phyloP scores from a whole-genome alignment of 2,797 vertebrate species.

The Chiloscyllium punctatum region DNA sequence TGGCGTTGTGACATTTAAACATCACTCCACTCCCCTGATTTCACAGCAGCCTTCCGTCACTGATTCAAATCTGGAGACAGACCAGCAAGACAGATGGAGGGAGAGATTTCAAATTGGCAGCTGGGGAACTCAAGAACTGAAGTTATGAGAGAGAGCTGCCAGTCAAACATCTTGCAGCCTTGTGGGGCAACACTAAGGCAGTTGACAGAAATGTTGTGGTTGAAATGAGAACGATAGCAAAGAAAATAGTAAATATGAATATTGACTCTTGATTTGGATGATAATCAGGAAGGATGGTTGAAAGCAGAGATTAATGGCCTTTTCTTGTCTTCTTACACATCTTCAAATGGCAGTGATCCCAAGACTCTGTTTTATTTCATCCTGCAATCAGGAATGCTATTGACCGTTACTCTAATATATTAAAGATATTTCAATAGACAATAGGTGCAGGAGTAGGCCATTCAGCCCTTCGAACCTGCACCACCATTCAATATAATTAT shows the following conservation, averaged over 20 bases:
- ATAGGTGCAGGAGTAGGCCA: too few species aligned
- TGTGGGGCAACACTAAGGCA: background rate
- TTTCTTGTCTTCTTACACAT: background rate
- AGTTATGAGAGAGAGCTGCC: background rate
- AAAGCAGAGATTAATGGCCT: background rate
- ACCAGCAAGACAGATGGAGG: background rate
- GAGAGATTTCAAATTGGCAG: background rate
- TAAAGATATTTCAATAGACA: background rate
- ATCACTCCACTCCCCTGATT: background rate
- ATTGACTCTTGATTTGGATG: background rate
- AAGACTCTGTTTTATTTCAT: too few species aligned
- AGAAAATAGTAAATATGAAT: background rate
- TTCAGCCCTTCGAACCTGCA: too few species aligned
- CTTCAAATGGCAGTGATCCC: background rate
- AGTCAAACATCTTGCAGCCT: too few species aligned
- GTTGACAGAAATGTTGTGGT: background rate
- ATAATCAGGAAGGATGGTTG: background rate
- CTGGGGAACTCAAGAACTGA: background rate
- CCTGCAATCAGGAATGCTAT: background rate
- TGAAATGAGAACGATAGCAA: background rate
- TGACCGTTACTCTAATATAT: background rate
- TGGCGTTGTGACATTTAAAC: constrained; percentile 3
- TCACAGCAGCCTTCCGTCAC: background rate
- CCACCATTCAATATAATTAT: too few species aligned
- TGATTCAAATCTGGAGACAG: background rate